Evolutionary conservation across 2,113 vertebrate species (phyloP).

Genomic region (Trichechus manatus): DNA sequence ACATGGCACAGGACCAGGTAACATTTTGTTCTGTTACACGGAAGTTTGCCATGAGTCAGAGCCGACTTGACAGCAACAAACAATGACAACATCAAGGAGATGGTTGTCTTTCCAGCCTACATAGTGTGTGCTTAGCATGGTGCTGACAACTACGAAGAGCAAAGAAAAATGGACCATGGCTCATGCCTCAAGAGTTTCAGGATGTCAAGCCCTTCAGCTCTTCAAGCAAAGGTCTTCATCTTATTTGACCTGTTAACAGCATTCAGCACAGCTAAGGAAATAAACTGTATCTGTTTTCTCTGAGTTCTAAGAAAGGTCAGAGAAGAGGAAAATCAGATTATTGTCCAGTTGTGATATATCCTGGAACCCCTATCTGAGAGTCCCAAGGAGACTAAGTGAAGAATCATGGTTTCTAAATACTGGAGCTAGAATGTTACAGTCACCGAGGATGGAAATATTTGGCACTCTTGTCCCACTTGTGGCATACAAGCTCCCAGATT

Average conservation of each 20-base stretch:
- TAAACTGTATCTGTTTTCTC: not conserved
- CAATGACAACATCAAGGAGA: not conserved
- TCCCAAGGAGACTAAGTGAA: not conserved
- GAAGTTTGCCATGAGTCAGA: too few relatives aligned
- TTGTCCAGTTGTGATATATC: not conserved
- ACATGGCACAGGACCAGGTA: not conserved
- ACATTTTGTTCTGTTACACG: too few relatives aligned
- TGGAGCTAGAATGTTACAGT: not conserved
- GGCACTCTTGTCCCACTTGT: not conserved
- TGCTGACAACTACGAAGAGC: not conserved
- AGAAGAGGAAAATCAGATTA: not conserved
- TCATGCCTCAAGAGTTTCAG: not conserved
- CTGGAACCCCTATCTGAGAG: not conserved
- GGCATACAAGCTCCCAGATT: not conserved
- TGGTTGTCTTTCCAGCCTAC: not conserved
- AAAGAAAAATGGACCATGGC: not conserved
- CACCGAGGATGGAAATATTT: not conserved
- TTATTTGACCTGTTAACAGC: not conserved
- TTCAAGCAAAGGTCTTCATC: not conserved
- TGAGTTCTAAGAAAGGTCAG: not conserved
- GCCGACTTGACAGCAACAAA: not conserved
- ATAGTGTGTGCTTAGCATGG: not conserved
- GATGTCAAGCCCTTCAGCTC: not conserved
- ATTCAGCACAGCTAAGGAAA: not conserved
- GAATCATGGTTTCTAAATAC: not conserved